Percentiles rank a stretch among this genome's conserved stretches.
Conservation (phyloP, 2,113 vertebrate genomes). For the Anthoscopus minutus region DNA sequence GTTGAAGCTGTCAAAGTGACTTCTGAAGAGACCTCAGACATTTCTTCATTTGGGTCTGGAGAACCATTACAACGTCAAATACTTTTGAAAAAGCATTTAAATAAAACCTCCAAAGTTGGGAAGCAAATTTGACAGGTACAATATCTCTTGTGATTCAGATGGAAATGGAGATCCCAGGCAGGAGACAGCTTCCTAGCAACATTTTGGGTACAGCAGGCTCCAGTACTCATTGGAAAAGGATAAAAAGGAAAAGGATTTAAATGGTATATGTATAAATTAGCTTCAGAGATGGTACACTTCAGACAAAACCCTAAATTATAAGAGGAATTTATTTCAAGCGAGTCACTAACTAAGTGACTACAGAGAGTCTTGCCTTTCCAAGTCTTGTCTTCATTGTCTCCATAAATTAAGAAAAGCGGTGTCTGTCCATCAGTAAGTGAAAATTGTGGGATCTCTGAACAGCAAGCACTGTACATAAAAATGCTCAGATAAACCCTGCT, state of each 20-base stretch:
- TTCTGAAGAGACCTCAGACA: not conserved
- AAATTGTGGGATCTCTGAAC: not conserved
- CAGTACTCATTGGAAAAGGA: not conserved
- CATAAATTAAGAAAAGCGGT: not conserved
- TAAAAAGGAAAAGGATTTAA: not conserved
- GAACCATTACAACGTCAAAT: not conserved
- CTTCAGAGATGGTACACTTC: not conserved
- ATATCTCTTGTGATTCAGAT: not conserved
- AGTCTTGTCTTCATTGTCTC: not conserved
- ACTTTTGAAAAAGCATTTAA: not conserved
- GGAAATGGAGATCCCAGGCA: not conserved
- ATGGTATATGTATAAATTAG: not conserved
- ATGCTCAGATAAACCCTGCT: not conserved
- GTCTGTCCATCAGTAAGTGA: not conserved
- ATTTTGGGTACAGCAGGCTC: not conserved
- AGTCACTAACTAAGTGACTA: not conserved
- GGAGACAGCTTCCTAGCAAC: not conserved
- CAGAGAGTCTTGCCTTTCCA: not conserved
- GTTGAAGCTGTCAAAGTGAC: not conserved
- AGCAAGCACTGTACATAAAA: not conserved
- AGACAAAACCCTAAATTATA: not conserved
- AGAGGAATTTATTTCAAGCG: not conserved
- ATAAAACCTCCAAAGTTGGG: not conserved
- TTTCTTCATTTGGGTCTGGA: not conserved
- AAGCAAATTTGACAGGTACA: not conserved